Evolutionary conservation across 2,113 vertebrate species (phyloP).

Genomic region (Tyto alba): DNA sequence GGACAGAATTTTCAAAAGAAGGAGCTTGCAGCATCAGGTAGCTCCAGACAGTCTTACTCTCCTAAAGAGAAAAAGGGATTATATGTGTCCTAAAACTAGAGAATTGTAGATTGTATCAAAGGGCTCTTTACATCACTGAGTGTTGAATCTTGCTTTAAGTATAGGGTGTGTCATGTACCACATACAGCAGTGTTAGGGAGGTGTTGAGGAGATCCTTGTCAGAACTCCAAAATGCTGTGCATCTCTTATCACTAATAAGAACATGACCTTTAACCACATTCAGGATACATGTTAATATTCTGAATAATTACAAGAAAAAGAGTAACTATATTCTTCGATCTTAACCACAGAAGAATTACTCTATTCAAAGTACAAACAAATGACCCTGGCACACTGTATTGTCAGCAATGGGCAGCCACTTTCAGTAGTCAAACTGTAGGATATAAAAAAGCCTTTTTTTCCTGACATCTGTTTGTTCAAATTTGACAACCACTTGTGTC

Average conservation of each 20-base stretch:
- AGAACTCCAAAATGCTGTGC: neutral
- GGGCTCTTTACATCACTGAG: neutral
- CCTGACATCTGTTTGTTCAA: neutral
- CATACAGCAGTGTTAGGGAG: accelerated
- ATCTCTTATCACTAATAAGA: neutral
- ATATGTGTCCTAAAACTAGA: neutral
- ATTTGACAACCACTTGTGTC: neutral
- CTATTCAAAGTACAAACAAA: neutral
- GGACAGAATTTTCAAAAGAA: neutral
- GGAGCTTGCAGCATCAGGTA: neutral
- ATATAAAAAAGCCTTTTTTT: neutral
- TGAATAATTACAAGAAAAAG: neutral
- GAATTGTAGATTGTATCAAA: neutral
- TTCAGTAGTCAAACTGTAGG: neutral
- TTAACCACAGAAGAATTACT: neutral
- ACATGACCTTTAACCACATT: neutral
- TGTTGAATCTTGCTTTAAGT: neutral
- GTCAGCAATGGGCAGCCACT: neutral
- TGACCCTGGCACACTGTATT: neutral
- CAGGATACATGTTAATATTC: neutral
- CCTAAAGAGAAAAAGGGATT: neutral
- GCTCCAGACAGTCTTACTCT: neutral
- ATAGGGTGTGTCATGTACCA: accelerated
- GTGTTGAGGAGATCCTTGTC: neutral
- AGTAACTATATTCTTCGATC: neutral